Conservation (phyloP, 2,888 invertebrate genomes). For the Lepidonotus clava region DNA sequence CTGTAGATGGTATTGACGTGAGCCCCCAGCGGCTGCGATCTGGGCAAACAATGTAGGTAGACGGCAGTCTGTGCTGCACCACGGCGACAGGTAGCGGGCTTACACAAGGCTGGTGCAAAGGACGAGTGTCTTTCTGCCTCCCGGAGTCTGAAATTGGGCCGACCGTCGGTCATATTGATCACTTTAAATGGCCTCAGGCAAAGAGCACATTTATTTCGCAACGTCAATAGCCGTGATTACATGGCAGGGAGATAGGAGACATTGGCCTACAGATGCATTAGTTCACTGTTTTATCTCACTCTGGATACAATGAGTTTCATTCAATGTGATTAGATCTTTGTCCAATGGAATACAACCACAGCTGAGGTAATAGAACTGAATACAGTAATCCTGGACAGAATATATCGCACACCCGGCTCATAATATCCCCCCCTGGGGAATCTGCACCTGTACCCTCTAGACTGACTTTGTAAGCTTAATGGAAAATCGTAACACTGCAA, state of each 20-base stretch:
- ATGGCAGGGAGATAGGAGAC: not conserved
- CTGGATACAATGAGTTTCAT: not conserved
- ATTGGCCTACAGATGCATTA: constrained; percentile 32
- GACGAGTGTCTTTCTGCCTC: too few species aligned
- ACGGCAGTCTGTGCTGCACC: too few species aligned
- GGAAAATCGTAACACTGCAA: too few species aligned
- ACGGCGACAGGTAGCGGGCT: too few species aligned
- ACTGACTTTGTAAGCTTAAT: too few species aligned
- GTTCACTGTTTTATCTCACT: constrained; percentile 3
- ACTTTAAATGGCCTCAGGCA: constrained; percentile 22
- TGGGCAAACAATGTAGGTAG: too few species aligned
- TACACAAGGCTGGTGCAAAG: too few species aligned
- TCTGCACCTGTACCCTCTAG: too few species aligned
- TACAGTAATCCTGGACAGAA: not conserved
- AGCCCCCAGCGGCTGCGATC: too few species aligned
- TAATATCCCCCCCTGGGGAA: not conserved
- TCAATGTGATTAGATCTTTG: not conserved
- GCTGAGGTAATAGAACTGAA: too few species aligned
- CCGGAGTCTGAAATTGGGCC: not conserved
- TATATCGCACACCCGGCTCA: not conserved
- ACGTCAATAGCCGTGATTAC: constrained; percentile 46
- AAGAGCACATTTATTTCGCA: constrained; percentile 39
- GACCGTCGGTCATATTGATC: constrained; percentile 11
- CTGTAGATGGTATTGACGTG: too few species aligned
- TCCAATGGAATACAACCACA: constrained; percentile 7